Conservation (phyloP, 2,797 vertebrate species). For the Poecilia picta region DNA sequence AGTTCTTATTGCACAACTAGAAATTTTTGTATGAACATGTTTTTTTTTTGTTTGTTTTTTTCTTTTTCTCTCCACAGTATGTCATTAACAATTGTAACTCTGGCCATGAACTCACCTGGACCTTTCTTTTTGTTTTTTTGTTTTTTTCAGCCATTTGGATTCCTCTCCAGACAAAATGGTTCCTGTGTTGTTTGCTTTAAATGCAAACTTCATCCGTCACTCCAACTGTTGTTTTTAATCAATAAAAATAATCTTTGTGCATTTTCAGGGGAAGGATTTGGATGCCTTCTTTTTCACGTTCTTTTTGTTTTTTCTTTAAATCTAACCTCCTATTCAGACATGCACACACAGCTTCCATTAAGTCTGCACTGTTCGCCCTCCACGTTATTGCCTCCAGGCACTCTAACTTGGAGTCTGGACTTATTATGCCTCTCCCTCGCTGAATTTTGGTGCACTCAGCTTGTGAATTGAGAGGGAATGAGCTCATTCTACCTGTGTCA, state of each 20-base stretch:
- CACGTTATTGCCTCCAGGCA: conserved; percentile 64
- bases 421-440: conserved; percentile 65
- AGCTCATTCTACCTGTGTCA: conserved; percentile 68
- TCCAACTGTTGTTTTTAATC: conserved; percentile 18
- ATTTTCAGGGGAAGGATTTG: conserved; percentile 11
- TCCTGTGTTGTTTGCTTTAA: conserved; percentile 12
- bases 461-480: conserved; percentile 59
- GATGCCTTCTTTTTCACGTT: not conserved
- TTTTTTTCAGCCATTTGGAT: not conserved
- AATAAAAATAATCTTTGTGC: conserved; percentile 20
- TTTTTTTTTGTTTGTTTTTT: not conserved
- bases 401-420: conserved; percentile 68
- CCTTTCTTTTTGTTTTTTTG: not conserved
- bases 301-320: not conserved
- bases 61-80: not conserved
- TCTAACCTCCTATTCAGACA: conserved; percentile 35
- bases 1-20: conserved; percentile 4
- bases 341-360: conserved; percentile 51
- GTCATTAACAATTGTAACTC: not conserved
- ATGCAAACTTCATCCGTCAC: not conserved
- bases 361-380: conserved; percentile 59
- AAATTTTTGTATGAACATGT: not conserved
- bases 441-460: conserved; percentile 65
- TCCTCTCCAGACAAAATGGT: conserved; percentile 4
- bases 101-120: conserved; percentile 11